These are phyloP conservation scores for Caloenas nicobarica DNA, from an alignment of 2,113 vertebrate genomes.

Conservation along the genomic window DNA sequence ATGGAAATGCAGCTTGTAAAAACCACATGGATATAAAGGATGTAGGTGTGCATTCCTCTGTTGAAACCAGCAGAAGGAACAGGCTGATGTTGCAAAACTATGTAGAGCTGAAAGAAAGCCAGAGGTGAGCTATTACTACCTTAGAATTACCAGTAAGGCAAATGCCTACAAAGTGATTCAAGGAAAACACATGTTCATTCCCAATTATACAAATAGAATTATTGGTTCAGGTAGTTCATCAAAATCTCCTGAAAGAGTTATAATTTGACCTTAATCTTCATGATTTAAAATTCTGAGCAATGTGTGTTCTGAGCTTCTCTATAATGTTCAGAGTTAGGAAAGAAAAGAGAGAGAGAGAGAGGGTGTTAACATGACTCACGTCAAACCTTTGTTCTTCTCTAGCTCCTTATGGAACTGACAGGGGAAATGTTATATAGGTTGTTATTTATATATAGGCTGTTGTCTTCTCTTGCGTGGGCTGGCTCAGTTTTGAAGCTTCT, in stretches of 20 bases:
- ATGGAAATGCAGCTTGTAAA: not conserved
- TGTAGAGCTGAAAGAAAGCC: not conserved
- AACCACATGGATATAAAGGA: not conserved
- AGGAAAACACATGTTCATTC: not conserved
- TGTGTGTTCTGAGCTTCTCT: not conserved
- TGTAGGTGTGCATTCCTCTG: not conserved
- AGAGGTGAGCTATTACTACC: not conserved
- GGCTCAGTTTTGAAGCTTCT: not conserved
- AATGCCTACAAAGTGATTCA: not conserved
- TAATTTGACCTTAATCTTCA: not conserved
- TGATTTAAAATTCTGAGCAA: not conserved
- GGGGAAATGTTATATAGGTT: conserved; percentile 17
- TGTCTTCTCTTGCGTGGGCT: conserved; percentile 22
- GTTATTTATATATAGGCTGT: conserved; percentile 38
- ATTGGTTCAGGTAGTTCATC: not conserved
- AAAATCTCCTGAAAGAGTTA: not conserved
- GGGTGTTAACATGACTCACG: conserved; percentile 10
- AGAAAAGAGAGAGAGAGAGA: not conserved
- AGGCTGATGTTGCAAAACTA: not conserved
- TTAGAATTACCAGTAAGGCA: not conserved
- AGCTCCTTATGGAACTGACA: conserved; percentile 4
- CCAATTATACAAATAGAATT: not conserved
- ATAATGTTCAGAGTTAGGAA: not conserved
- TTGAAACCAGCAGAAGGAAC: not conserved
- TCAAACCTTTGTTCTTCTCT: conserved; percentile 33